Evolutionary conservation across 2,797 vertebrate species (phyloP), one percentile per base, ranked within the genome.

Genomic region (Sebastolobus alascanus): DNA sequence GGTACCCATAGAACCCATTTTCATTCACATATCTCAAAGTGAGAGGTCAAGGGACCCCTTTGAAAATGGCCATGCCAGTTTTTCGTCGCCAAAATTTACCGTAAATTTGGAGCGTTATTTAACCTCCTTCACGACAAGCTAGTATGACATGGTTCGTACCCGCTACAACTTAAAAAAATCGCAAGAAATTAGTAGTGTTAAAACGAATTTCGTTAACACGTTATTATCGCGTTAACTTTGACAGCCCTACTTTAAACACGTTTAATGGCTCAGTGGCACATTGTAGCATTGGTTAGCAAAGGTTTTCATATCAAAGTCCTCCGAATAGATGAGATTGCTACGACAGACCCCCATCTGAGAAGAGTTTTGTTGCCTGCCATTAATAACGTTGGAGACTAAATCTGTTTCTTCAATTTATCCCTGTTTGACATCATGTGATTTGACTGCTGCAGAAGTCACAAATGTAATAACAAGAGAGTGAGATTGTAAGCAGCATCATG

Each of bases 361-460:
- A 31, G 12, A 46, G 31, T 33, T 79, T 27, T 46, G 38, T 35
- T 22, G 22, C 5, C 4, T 52, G 27, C 2, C 20, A 2, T 16
- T 38, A 33, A 43, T 43, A 69, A 64, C 0, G 1, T 11, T 40
- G 52, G 37, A 22, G 54, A 37, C 6, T 14, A 46, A 38, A 71
- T 54, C n/a, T 2, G 13, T 63, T 2, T 67, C 46, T 54, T 18
- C 37, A 58, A 9, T 81, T 64, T 61, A 33, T 37, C 11, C 40
- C 13, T 18, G 29, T 82, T 58, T 71, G 59, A 68, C 46, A 64
- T 75, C n/a, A 55, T 65, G 25, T 61, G 38, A 68, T 72, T 1
- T 79, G 56, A 67, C 22, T 54, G 20, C 37, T 68, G 68, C 16
- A 71, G 22, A 70, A 65, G 50, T 66, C 71, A 46, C 54, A 58